Base-by-base conservation (phyloP, 2,888 invertebrate species). In the Sussaba pulchella region DNA sequence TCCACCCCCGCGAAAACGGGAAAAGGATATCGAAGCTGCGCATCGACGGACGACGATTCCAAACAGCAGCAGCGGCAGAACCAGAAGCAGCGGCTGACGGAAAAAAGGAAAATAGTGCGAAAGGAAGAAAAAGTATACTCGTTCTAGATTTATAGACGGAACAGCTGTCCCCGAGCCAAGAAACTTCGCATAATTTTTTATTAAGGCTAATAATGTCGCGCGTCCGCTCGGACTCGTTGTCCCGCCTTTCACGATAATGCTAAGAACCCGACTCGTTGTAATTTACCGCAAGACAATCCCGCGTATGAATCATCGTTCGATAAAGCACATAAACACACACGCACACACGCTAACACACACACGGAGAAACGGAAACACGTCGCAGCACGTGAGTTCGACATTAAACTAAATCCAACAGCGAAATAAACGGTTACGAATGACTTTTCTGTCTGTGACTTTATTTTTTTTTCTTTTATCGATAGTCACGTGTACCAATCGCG, bases 161-260 rank as follows among this genome's bases (percentile, higher is more conserved):
- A 67, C 74, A 75, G 74, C 74, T 75, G 74, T 45, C 59, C n/a
- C 19, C 47, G 74, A 61, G 67, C 59, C 66, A 75, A 67, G 66
- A 67, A 67, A 75, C 45, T 75, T 75, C 74, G 67, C 74, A 75
- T 59, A 50, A 75, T 75, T 75, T 75, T 75, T 75, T 75, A 75
- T 75, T 75, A 59, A 75, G 59, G 74, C 74, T 57, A 26, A n/a
- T n/a, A n/a, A 26, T 50, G 59, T 59, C 74, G 47, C 59, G n/a
- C 73, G 52, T 50, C 24, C 52, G 6, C 24, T 57, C 14, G 14
- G 54, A 54, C 54, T 66, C 31, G 43, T 63, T 50, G 45, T n/a
- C 52, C 45, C 70, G 39, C 47, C 67, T 67, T 41, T 14, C 24
- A n/a, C 41, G 12, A 6, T 19, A 36, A 26, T 50, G 57, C 31